Evolutionary conservation across 1,140 invertebrate species (phyloP).

Genomic region (Drosophila erecta): DNA sequence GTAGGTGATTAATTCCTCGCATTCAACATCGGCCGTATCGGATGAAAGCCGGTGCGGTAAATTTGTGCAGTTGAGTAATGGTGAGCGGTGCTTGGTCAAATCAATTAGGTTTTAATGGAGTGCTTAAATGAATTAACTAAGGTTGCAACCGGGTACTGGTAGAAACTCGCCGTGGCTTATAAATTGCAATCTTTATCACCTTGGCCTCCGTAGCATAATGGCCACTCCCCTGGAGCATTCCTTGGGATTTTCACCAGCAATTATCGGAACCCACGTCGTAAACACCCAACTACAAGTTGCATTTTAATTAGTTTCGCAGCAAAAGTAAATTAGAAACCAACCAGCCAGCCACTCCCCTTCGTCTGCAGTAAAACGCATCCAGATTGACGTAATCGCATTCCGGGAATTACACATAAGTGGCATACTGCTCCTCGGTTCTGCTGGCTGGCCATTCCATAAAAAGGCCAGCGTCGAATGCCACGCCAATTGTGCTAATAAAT

Average conservation of each 20-base stretch:
- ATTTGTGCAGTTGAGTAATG: slow-evolving; percentile 37
- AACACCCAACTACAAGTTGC: slow-evolving; percentile 56
- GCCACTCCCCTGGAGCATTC: slow-evolving; percentile 23
- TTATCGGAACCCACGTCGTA: slow-evolving; percentile 32
- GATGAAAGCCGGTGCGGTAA: slow-evolving; percentile 24
- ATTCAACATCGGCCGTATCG: slow-evolving; percentile 20
- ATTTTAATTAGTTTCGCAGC: slow-evolving; percentile 51
- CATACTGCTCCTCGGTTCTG: slow-evolving; percentile 10
- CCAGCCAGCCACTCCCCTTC: slow-evolving; percentile 13
- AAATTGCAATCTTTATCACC: slow-evolving; percentile 32
- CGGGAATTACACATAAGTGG: slow-evolving; percentile 51
- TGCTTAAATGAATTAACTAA: slow-evolving; percentile 41
- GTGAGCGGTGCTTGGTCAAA: slow-evolving; percentile 16
- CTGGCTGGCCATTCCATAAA: slow-evolving; percentile 14
- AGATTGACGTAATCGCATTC: slow-evolving; percentile 55
- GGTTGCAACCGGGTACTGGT: slow-evolving; percentile 1
- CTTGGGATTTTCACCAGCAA: slow-evolving; percentile 24
- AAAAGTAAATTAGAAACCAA: slow-evolving; percentile 26
- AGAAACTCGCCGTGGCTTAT: slow-evolving; percentile 8
- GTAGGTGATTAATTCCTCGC: slow-evolving; percentile 29
- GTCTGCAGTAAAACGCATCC: slow-evolving; percentile 56
- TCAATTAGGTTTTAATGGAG: slow-evolving; percentile 53
- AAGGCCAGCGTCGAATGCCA: slow-evolving; percentile 36
- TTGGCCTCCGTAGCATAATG: slow-evolving; percentile 5
- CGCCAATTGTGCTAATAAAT: slow-evolving; percentile 67